phyloP scores from a whole-genome alignment of 2,797 vertebrate genomes.

The Xenopus petersii region DNA sequence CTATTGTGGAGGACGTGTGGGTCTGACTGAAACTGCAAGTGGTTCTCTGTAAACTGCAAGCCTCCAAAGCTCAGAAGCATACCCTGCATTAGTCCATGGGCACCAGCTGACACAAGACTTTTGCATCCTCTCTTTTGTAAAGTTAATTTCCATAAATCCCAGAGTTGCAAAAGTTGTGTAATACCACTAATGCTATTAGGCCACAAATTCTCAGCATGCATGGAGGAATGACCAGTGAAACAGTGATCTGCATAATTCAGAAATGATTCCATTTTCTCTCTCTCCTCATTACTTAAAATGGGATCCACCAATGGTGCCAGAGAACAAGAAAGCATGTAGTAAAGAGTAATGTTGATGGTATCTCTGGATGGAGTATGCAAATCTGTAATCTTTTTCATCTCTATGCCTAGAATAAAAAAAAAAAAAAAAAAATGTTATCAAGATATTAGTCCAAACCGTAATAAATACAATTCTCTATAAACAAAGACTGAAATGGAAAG shows the following conservation, averaged over 20 bases:
- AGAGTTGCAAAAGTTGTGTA: conserved; percentile 84
- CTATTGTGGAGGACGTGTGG: conserved; percentile 93
- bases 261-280: conserved; percentile 78
- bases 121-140: conserved; percentile 93
- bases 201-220: conserved; percentile 96
- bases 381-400: conserved; percentile 91
- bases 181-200: conserved; percentile 73
- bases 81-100: conserved; percentile 90
- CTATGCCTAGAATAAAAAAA: conserved; percentile 72
- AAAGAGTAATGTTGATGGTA: conserved; percentile 92
- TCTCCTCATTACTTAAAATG: conserved; percentile 68
- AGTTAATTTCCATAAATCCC: conserved; percentile 89
- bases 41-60: conserved; percentile 96
- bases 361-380: conserved; percentile 84
- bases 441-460: too few relatives aligned
- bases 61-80: conserved; percentile 95
- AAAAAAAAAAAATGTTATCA: too few relatives aligned
- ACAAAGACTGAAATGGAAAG: too few relatives aligned
- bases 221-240: conserved; percentile 93
- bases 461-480: too few relatives aligned
- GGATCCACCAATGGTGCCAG: conserved; percentile 80
- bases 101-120: conserved; percentile 81
- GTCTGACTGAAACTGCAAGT: conserved; percentile 95
- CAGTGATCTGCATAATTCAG: conserved; percentile 95
- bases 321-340: conserved; percentile 84